Percentiles rank a stretch among this genome's conserved stretches.
Conservation (phyloP, 2,888 invertebrate genomes). For the Drosophila merina region DNA sequence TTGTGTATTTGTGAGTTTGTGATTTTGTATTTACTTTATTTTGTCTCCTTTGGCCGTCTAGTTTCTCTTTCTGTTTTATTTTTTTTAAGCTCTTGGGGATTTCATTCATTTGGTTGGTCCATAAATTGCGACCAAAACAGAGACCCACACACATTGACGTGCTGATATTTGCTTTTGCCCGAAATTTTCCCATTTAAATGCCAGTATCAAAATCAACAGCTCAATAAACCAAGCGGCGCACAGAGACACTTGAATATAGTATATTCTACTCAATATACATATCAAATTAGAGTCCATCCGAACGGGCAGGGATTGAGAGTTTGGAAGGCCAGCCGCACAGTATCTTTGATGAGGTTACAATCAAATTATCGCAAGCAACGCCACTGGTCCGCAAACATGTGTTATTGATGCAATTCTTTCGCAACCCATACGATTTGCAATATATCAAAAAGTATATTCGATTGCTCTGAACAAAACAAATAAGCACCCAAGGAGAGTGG, state of each 20-base stretch:
- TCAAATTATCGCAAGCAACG: conserved; percentile 33
- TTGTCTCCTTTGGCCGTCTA: conserved; percentile 1
- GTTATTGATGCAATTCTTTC: conserved; percentile 67
- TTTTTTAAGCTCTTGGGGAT: conserved; percentile 36
- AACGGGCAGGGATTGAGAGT: conserved; percentile 2
- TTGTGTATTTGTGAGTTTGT: conserved; percentile 32
- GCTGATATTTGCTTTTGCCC: conserved; percentile 11
- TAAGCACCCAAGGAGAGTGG: conserved; percentile 29
- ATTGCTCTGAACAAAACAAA: conserved; percentile 58
- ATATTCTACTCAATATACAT: conserved; percentile 10
- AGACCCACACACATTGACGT: neutral
- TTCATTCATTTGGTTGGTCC: conserved; percentile 18
- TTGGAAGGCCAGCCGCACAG: neutral
- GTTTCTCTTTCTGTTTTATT: conserved; percentile 9
- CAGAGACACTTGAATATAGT: conserved; percentile 5
- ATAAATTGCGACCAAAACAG: conserved; percentile 21
- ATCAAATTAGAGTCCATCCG: conserved; percentile 14
- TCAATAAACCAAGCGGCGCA: conserved; percentile 23
- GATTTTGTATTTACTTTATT: conserved; percentile 36
- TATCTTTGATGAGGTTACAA: conserved; percentile 36
- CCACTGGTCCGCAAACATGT: conserved; percentile 49
- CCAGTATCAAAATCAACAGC: conserved; percentile 29
- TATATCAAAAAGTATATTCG: conserved; percentile 46
- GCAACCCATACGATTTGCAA: conserved; percentile 47
- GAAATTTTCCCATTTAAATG: conserved; percentile 27